phyloP scores from a whole-genome alignment of 2,113 vertebrate species.

The Tamias sibiricus region DNA sequence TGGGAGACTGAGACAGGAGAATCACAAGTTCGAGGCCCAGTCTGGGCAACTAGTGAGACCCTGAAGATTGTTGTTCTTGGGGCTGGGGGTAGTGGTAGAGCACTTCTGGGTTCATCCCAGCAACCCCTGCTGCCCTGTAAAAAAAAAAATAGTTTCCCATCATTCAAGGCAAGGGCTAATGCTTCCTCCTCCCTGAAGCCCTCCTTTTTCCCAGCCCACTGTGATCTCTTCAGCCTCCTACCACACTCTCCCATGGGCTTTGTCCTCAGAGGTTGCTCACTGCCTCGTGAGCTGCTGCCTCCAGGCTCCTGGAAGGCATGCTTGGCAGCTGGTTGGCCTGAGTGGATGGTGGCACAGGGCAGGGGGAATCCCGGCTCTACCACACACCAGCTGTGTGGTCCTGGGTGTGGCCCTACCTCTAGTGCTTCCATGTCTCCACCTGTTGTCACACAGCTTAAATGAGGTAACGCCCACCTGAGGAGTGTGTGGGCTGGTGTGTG shows the following conservation, averaged over 20 bases:
- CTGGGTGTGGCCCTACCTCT: not conserved
- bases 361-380: not conserved
- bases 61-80: not conserved
- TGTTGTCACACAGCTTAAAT: not conserved
- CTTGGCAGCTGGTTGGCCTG: not conserved
- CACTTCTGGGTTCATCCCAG: not conserved
- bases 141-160: too few relatives aligned
- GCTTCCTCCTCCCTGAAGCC: not conserved
- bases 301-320: not conserved
- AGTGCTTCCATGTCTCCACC: not conserved
- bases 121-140: too few relatives aligned
- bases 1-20: not conserved
- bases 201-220: not conserved
- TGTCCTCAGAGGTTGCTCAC: not conserved
- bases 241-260: not conserved
- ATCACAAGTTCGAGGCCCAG: not conserved
- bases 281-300: fast-evolving
- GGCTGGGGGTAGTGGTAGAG: not conserved
- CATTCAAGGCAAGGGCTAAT: not conserved
- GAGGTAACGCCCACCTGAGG: not conserved
- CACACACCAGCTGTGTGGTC: not conserved
- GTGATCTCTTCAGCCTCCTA: not conserved
- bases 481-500: not conserved
- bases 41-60: not conserved
- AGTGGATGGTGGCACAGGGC: not conserved